A percentile compares a stretch with the other conserved stretches of the same genome.
Conservation (phyloP, 1,140 invertebrate species). For the Micrasema minimum region DNA sequence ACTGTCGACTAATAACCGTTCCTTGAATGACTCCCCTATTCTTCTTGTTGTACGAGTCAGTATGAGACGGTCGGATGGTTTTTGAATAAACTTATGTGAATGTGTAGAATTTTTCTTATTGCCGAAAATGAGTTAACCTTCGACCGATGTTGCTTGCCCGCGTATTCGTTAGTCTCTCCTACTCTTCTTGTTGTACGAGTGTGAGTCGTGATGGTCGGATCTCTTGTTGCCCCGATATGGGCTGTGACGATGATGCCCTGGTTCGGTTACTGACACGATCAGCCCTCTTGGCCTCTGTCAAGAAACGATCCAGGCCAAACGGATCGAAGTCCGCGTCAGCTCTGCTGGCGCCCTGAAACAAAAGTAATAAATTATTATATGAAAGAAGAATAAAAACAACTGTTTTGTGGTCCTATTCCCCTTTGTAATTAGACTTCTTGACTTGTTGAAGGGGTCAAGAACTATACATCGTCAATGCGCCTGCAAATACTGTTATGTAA, state of each 20-base stretch:
- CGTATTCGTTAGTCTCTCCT: constrained; percentile 49
- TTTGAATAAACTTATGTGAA: no score
- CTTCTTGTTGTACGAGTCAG: no score
- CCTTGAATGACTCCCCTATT: no score
- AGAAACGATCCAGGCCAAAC: constrained; percentile 97
- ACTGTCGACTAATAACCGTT: no score
- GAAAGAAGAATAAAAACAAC: neutral
- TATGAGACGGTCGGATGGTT: no score
- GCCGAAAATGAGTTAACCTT: no score
- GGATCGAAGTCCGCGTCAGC: constrained; percentile 85
- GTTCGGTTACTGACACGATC: constrained; percentile 63
- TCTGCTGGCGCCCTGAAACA: constrained; percentile 51
- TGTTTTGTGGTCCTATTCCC: no score
- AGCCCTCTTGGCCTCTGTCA: constrained; percentile 94
- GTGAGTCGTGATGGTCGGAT: constrained; percentile 44
- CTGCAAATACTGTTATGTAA: no score
- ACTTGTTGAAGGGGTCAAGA: no score
- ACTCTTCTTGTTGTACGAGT: constrained; percentile 44
- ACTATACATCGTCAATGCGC: neutral
- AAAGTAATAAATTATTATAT: neutral
- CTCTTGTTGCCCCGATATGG: constrained; percentile 16
- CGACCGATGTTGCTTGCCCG: no score
- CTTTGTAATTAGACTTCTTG: no score
- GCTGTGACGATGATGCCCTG: constrained; percentile 15
- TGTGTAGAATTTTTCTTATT: no score